phyloP scores from a whole-genome alignment of 2,888 invertebrate genomes.

The Oxytorus armatus region DNA sequence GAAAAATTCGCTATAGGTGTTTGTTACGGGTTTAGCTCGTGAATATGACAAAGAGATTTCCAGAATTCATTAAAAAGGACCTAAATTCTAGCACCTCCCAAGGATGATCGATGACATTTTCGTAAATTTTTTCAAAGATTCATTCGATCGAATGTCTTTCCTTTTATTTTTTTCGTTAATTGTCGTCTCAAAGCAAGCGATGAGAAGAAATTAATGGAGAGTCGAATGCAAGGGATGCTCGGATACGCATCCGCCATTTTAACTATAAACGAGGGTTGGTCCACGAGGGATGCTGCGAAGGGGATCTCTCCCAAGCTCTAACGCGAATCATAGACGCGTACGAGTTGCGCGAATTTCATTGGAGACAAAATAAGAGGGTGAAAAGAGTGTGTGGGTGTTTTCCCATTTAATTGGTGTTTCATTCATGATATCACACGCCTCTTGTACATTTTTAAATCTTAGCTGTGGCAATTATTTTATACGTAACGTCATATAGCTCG shows the following conservation, averaged over 20 bases:
- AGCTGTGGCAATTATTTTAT: too few species aligned
- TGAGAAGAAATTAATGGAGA: neutral
- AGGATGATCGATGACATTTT: too few species aligned
- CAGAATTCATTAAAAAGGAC: neutral
- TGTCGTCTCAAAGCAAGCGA: neutral
- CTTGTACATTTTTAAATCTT: too few species aligned
- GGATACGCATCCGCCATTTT: conserved; percentile 72
- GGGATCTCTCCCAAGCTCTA: conserved; percentile 33
- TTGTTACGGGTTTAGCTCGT: too few species aligned
- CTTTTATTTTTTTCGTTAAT: neutral
- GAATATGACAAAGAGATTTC: too few species aligned
- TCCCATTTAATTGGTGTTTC: too few species aligned
- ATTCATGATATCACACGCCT: too few species aligned
- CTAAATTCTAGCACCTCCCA: too few species aligned
- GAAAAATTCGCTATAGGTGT: too few species aligned
- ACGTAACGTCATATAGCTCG: too few species aligned
- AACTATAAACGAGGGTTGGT: conserved; percentile 59
- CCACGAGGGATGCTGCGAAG: conserved; percentile 72
- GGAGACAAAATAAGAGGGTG: conserved; percentile 29
- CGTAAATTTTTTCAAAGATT: neutral
- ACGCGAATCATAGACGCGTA: conserved; percentile 28
- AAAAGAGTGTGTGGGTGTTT: conserved; percentile 9
- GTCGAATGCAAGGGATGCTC: conserved; percentile 36
- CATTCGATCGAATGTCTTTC: neutral
- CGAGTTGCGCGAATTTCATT: conserved; percentile 46